Conservation (phyloP, 1,140 invertebrate species). For the Drosophila novamexicana region DNA sequence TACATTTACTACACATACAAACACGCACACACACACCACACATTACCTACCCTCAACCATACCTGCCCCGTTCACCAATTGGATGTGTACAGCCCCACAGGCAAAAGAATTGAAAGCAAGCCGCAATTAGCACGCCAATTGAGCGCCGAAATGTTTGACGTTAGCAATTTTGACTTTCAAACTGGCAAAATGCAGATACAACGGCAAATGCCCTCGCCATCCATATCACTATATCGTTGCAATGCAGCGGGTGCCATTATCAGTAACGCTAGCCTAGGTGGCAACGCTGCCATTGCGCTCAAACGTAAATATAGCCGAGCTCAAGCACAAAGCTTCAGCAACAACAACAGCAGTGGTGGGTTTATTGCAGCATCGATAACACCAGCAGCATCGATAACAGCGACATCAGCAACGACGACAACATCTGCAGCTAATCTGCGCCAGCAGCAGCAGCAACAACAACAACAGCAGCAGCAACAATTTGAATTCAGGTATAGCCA, state of each 20-base stretch:
- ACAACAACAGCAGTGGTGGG: slow-evolving; percentile 29
- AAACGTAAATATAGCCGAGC: slow-evolving; percentile 73
- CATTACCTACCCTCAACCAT: slow-evolving; percentile 38
- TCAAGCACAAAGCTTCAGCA: slow-evolving; percentile 38
- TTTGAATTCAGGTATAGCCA: slow-evolving; percentile 83
- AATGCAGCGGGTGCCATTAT: slow-evolving; percentile 53
- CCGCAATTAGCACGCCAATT: slow-evolving; percentile 91
- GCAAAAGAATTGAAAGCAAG: slow-evolving; percentile 93
- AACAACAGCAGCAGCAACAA: slow-evolving; percentile 69
- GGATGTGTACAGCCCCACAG: slow-evolving; percentile 81
- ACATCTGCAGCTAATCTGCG: slow-evolving; percentile 27
- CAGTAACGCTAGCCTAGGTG: slow-evolving; percentile 33
- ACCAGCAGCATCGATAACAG: slow-evolving; percentile 15
- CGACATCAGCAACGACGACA: slow-evolving; percentile 48
- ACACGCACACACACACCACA: slow-evolving; percentile 45
- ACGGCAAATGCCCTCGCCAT: slow-evolving; percentile 78
- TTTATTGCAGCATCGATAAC: slow-evolving; percentile 15
- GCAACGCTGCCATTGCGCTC: slow-evolving; percentile 51
- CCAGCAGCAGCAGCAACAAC: slow-evolving; percentile 45
- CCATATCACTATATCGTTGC: slow-evolving; percentile 77
- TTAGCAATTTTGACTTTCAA: slow-evolving; percentile 93
- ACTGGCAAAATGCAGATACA: slow-evolving; percentile 89
- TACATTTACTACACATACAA: slow-evolving; percentile 58
- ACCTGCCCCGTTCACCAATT: slow-evolving; percentile 44
- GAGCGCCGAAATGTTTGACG: slow-evolving; percentile 90